Evolutionary conservation across 2,113 vertebrate genomes (phyloP).

Genomic region (Brachyhypopomus occidentalis): DNA sequence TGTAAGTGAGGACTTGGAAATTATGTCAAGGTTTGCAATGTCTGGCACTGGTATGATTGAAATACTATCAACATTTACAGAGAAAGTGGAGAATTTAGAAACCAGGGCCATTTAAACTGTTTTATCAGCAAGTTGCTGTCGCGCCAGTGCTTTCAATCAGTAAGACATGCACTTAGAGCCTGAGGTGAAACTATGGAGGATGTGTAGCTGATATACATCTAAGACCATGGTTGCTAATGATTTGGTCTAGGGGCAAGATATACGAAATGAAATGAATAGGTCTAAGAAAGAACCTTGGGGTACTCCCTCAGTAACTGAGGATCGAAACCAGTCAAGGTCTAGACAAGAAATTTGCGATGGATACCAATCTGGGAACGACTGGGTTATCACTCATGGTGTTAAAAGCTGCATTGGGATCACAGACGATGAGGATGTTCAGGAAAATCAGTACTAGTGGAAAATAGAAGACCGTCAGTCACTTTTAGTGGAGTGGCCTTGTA

Average conservation of each 20-base stretch:
- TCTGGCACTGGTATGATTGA: neutral
- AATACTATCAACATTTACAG: neutral
- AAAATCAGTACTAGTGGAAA: neutral
- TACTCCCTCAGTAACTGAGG: neutral
- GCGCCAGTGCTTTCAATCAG: neutral
- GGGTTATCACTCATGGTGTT: neutral
- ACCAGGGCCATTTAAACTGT: neutral
- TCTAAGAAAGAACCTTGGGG: neutral
- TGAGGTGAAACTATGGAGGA: neutral
- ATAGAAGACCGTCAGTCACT: neutral
- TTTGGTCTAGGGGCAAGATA: neutral
- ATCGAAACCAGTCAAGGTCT: neutral
- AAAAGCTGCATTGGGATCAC: neutral
- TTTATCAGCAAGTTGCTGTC: neutral
- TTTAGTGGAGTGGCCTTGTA: neutral
- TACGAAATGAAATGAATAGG: neutral
- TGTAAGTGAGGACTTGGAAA: too few species aligned
- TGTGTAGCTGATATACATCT: neutral
- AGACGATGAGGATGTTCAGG: neutral
- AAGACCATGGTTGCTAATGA: too few species aligned
- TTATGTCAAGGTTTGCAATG: neutral
- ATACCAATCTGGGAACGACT: neutral
- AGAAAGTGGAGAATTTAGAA: neutral
- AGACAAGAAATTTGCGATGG: neutral
- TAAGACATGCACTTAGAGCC: neutral